Percentiles rank a stretch among this genome's conserved stretches.
Evolutionary conservation across 2,888 invertebrate species (phyloP).

Genomic region (Myopa testacea): DNA sequence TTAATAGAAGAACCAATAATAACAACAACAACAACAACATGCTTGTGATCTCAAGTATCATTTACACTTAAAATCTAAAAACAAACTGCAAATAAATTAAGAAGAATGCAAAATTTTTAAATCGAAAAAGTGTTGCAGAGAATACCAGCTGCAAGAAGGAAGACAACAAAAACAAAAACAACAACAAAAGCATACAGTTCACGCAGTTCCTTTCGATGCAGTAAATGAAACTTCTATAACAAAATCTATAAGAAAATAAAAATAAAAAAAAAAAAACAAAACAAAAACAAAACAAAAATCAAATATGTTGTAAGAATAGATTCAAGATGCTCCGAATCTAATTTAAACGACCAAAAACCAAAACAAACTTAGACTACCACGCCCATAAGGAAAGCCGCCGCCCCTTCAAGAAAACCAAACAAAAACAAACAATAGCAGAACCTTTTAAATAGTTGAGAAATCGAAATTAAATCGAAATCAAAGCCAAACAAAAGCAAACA

Average conservation of each 20-base stretch:
- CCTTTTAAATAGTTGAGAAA: background rate
- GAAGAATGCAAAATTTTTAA: constrained; percentile 37
- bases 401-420: background rate
- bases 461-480: background rate
- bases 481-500: constrained; percentile 13
- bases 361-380: background rate
- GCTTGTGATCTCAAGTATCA: constrained; percentile 65
- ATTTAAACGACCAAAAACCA: constrained; percentile 20
- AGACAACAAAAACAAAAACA: background rate
- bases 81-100: constrained; percentile 14
- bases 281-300: constrained; percentile 1
- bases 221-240: constrained; percentile 16
- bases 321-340: background rate
- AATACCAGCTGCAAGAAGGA: background rate
- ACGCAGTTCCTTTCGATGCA: constrained; percentile 29
- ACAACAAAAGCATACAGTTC: background rate
- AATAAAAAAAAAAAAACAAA: background rate
- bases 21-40: constrained; percentile 52
- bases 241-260: constrained; percentile 24
- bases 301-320: constrained; percentile 7
- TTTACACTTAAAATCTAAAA: constrained; percentile 31
- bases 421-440: background rate
- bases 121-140: background rate
- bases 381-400: background rate
- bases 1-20: constrained; percentile 46